A percentile compares a stretch with the other conserved stretches of the same genome.
Evolutionary conservation across 1,140 invertebrate genomes (phyloP).

Genomic region (Aradophagus sp.): DNA sequence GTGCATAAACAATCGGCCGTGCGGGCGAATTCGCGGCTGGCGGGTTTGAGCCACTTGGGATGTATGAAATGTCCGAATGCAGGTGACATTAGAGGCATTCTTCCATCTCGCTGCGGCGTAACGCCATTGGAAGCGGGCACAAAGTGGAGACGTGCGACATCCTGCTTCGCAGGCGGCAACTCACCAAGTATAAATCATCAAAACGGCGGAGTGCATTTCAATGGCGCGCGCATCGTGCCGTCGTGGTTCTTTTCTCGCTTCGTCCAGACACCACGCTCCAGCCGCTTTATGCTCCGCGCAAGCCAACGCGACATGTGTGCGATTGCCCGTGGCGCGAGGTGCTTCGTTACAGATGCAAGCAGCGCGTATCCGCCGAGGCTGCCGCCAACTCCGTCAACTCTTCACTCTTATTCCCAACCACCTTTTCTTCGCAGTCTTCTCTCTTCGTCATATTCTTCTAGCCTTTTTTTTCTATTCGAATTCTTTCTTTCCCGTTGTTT

Average conservation of each 20-base stretch:
- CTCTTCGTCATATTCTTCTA: too few species aligned
- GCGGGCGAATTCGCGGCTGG: background rate
- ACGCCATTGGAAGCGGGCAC: constrained; percentile 63
- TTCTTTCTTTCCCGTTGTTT: too few species aligned
- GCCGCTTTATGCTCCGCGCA: constrained; percentile 48
- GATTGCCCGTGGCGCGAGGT: constrained; percentile 48
- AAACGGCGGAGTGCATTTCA: constrained; percentile 72
- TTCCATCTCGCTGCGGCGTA: constrained; percentile 56
- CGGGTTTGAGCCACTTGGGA: constrained; percentile 19
- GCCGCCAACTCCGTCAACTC: constrained; percentile 40
- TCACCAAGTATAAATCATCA: constrained; percentile 71
- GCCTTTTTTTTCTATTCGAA: too few species aligned
- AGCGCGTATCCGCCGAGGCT: constrained; percentile 68
- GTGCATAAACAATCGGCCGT: too few species aligned
- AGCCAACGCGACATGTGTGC: constrained; percentile 51
- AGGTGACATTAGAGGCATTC: constrained; percentile 54
- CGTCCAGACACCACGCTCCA: constrained; percentile 44
- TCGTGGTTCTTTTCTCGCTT: constrained; percentile 27
- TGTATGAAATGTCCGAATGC: constrained; percentile 39
- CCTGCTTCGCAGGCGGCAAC: constrained; percentile 68
- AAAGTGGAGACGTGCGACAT: constrained; percentile 71
- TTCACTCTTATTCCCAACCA: too few species aligned
- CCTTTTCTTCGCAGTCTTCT: too few species aligned
- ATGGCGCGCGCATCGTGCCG: constrained; percentile 60
- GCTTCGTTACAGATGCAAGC: constrained; percentile 71